A percentile compares a stretch with the other conserved stretches of the same genome.
Conservation (phyloP, 2,888 invertebrate genomes). For the Dexiosoma caninum region DNA sequence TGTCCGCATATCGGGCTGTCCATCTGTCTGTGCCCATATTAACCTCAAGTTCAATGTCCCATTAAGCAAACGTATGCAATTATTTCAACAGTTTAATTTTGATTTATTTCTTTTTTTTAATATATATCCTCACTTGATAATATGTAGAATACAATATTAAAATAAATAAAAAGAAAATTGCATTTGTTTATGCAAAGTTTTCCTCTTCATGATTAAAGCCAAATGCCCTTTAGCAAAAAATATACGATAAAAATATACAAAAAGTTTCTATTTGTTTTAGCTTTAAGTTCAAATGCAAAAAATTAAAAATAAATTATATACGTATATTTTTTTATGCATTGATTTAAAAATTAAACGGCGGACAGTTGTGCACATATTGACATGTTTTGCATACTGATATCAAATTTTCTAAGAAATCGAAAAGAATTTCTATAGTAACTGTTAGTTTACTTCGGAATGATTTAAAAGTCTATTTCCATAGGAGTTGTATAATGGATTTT, state of each 20-base stretch:
- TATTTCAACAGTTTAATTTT: constrained; percentile 11
- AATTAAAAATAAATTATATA: neutral
- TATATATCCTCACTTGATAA: constrained; percentile 16
- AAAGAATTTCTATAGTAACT: neutral
- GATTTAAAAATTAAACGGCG: constrained; percentile 2
- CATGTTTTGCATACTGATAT: constrained; percentile 50
- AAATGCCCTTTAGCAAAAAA: constrained; percentile 22
- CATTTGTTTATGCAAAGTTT: constrained; percentile 15
- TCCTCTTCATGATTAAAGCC: constrained; percentile 21
- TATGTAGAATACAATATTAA: neutral
- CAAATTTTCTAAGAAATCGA: neutral
- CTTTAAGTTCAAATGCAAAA: neutral
- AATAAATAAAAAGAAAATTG: neutral
- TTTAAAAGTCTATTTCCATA: constrained; percentile 22
- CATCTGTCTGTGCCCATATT: neutral
- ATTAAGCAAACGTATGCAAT: constrained; percentile 18
- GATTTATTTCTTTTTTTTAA: neutral
- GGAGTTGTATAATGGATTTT: neutral
- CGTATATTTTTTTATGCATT: constrained; percentile 37
- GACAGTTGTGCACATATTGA: constrained; percentile 26
- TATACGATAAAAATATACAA: neutral
- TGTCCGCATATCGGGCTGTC: neutral
- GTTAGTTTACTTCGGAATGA: neutral
- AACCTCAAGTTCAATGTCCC: constrained; percentile 59
- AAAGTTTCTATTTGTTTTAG: neutral